Base-by-base conservation (phyloP, 2,113 vertebrate genomes). In the Myotis brandtii region DNA sequence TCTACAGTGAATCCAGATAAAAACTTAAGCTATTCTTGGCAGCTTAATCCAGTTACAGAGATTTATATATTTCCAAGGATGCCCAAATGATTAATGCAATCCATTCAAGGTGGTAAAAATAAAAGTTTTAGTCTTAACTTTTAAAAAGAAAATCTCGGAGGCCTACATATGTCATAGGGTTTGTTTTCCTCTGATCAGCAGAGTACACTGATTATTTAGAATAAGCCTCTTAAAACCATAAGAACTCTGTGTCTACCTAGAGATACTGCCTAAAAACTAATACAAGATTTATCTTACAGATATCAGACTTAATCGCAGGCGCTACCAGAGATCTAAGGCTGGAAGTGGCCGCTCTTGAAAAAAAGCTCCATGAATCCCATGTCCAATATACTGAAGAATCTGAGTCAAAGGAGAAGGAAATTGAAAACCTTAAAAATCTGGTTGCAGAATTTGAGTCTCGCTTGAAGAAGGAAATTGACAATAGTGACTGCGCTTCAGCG, bases 391-490 rank as follows among this genome's bases (percentile, higher is more conserved):
- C 94, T 25, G 96, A 99, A 98, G 98, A 98, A 93, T 96, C 98
- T 12, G 92, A 96, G 43, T 96, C 97, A 20, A 99, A 97, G 84
- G 98, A 98, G 10, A 97, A 98, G 81, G 98, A 99, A 98, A 96
- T 98, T 17, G 96, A 84, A 94, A 95, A 86, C 56, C 97, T 99
- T 9, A 98, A 98, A 94, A 98, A 95, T 73, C 50, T 98, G 59
- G 93, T 98, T 91, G 96, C 97, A 67, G 98, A 98, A 9, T 97
- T 98, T 50, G 98, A 98, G 56, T 97, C 97, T 89, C 97, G 98
- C 96, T 95, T 99, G 80, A 97, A 97, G 34, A 95, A 98, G 97
- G 98, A 99, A 92, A 98, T 98, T 93, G 97, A 92, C 93, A 98
- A 86, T 52, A 98, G 76, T 86, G 97, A 90, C 93, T 96, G 98